These are phyloP conservation scores for Mus caroli DNA, from an alignment of 2,797 vertebrate species.

Conservation along the genomic window DNA sequence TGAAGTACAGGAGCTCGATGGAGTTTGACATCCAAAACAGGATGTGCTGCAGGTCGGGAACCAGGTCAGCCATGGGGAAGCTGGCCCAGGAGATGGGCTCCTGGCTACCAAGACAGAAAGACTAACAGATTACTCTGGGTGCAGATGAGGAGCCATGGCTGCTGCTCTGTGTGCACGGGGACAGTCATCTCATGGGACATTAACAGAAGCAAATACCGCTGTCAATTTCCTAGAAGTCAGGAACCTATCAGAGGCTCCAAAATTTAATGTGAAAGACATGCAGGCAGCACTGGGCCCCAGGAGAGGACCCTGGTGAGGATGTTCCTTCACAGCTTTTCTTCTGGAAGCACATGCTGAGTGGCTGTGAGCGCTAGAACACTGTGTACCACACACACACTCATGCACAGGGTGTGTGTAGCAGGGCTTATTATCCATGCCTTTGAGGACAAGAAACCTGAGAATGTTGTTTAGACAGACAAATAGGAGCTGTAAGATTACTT, in stretches of 20 bases:
- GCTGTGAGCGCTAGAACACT: accelerated
- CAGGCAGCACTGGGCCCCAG: accelerated
- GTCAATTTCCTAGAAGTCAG: accelerated
- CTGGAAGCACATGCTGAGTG: background rate
- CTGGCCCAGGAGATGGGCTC: slow-evolving; percentile 93
- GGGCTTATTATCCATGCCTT: accelerated
- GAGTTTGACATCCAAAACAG: slow-evolving; percentile 99
- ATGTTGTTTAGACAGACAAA: background rate
- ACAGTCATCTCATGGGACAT: accelerated
- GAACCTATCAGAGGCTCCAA: too few species aligned
- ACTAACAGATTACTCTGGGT: background rate
- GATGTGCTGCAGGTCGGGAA: slow-evolving; percentile 95
- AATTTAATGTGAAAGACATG: background rate
- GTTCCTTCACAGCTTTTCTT: background rate
- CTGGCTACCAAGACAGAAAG: slow-evolving; percentile 89
- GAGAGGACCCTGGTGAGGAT: background rate
- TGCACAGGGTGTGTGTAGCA: background rate
- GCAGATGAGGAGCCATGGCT: accelerated
- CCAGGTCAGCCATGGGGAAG: slow-evolving; percentile 93
- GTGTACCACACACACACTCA: background rate
- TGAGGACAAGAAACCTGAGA: background rate
- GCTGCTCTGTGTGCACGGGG: accelerated
- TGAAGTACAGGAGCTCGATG: slow-evolving; percentile 97
- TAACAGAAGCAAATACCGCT: accelerated
- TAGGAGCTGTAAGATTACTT: background rate